Evolutionary conservation across 2,888 invertebrate species (phyloP), one percentile per base, ranked within the genome.

Genomic region (Zygothrica quintamaculata): DNA sequence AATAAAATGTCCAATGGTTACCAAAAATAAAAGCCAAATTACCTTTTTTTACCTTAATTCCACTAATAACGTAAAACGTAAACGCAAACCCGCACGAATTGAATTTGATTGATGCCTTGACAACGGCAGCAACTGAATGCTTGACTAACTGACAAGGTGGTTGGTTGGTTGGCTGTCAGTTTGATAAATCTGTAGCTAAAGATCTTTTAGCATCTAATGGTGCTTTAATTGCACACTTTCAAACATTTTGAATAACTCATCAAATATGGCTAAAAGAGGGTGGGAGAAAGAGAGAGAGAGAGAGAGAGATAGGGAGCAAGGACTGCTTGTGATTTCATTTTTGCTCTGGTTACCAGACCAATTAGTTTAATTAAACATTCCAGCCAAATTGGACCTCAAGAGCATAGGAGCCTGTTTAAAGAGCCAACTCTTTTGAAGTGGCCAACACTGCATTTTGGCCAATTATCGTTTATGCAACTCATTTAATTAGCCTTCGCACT

Each of bases 361-460:
- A 84, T 80, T 80, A 82, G 82, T 65, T 69, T 78, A 84, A 81
- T 84, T 77, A 84, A 69, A 48, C 56, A 74, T 37, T 58, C 26
- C 7, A 40, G 44, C 34, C 36, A 47, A 46, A n/a, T 31, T 9
- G 8, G 9, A n/a, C n/a, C n/a, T n/a, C n/a, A n/a, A n/a, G n/a
- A n/a, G n/a, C n/a, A n/a, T 2, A n/a, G 31, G 31, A 31, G 9
- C 8, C 18, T 22, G 18, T 22, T 22, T 12, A 15, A 36, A 33
- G 33, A n/a, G n/a, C n/a, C n/a, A n/a, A 22, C 18, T 22, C 18
- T 22, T 22, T 61, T 61, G 56, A 70, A 72, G 67, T 70, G 60
- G 66, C 66, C 66, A 66, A 59, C 59, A 29, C 39, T 72, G 72
- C 73, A 72, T 61, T 73, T 68, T 59, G 53, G 73, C 71, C 73